phyloP scores from a whole-genome alignment of 2,113 vertebrate genomes.

The Nerophis ophidion region DNA sequence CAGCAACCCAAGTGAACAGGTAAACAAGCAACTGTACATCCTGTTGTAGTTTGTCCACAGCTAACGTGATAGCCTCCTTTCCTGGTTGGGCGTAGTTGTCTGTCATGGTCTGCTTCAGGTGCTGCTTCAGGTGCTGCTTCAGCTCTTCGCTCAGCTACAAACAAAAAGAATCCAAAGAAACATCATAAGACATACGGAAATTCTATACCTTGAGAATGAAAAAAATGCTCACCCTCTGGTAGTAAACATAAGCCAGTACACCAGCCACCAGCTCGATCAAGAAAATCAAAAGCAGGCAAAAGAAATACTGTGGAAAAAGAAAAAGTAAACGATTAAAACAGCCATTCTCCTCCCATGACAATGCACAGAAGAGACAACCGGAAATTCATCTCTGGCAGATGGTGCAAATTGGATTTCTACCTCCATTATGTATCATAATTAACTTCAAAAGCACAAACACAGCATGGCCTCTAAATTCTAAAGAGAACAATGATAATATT shows the following conservation, averaged over 20 bases:
- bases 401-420: slow-evolving; percentile 19
- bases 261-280: slow-evolving; percentile 82
- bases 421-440: slow-evolving; percentile 3
- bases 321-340: slow-evolving; percentile 16
- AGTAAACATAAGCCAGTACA: slow-evolving; percentile 81
- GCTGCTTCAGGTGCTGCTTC: slow-evolving; percentile 75
- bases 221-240: slow-evolving; percentile 72
- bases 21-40: slow-evolving; percentile 65
- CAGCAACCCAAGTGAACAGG: slow-evolving; percentile 7
- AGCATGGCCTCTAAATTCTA: neutral
- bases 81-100: slow-evolving; percentile 75
- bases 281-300: slow-evolving; percentile 78
- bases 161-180: neutral
- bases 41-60: slow-evolving; percentile 79
- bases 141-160: slow-evolving; percentile 79
- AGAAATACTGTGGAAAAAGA: slow-evolving; percentile 72
- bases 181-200: too few relatives aligned
- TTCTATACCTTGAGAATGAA: neutral
- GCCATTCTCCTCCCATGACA: slow-evolving; percentile 13
- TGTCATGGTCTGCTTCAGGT: slow-evolving; percentile 74
- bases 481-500: neutral
- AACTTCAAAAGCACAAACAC: slow-evolving; percentile 4
- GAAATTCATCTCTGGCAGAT: slow-evolving; percentile 20
- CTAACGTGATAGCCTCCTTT: slow-evolving; percentile 69
- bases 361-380: slow-evolving; percentile 14